Evolutionary conservation across 2,113 vertebrate species (phyloP), one percentile per base, ranked within the genome.

Genomic region (Pteropus alecto): DNA sequence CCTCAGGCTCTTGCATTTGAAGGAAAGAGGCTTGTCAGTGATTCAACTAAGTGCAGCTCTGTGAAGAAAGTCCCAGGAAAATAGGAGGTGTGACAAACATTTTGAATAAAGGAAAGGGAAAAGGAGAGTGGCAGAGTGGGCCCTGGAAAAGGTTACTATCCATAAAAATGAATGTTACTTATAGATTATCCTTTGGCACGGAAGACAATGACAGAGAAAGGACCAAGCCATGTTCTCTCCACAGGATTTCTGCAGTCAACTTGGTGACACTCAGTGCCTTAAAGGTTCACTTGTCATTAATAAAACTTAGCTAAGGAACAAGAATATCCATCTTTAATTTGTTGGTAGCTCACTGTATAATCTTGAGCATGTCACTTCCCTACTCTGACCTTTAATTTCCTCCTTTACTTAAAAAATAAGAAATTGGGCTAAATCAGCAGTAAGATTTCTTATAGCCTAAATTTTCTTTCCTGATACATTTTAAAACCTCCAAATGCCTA

Each of bases 381-480:
- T 93, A 35, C 46, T 67, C 46, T 90, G 33, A 18, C 35, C 22
- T 87, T 79, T 82, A 5, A 19, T 41, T 77, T 95, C 71, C 9
- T 84, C 28, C 13, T 38, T 63, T 87, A 38, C 12, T 67, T 54
- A 22, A 93, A 89, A 63, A 81, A 51, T 51, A 51, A 46, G 46
- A 43, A 43, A 60, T 35, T 88, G 28, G 15, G 14, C 13, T 85
- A 48, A 95, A 82, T 88, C 35, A 60, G n/a, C 38, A 82, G 3
- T 81, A 70, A 92, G 28, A 19, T 65, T 94, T 46, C 43, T 95
- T 70, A 60, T 41, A 85, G 54, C 41, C 60, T 71, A 35, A 76
- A 4, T 96, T 58, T 95, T 96, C 79, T 90, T 84, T 94, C 46
- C 15, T 86, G 13, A 85, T 24, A 46, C 41, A 26, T 38, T 93